These are phyloP conservation scores for Bombus ignitus DNA, from an alignment of 1,140 invertebrate genomes.

Conservation along the genomic window DNA sequence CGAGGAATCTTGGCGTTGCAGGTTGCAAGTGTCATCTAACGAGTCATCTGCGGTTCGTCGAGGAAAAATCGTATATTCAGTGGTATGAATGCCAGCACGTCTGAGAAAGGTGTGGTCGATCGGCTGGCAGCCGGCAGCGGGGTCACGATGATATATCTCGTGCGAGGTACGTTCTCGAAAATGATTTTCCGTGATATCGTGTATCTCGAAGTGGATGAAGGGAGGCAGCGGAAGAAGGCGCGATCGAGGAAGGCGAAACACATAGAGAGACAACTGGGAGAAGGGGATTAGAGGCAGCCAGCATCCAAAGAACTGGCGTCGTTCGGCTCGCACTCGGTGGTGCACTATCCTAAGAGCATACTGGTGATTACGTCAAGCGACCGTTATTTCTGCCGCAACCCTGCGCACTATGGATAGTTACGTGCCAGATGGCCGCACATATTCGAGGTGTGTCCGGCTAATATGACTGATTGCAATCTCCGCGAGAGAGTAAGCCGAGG, in stretches of 20 bases:
- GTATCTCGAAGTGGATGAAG: slow-evolving; percentile 21
- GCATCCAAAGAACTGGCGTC: neutral
- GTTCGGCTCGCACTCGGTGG: neutral
- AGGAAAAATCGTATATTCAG: neutral
- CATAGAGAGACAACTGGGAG: neutral
- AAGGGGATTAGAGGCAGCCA: too few species aligned
- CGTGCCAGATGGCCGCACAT: slow-evolving; percentile 68
- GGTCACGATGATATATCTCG: slow-evolving; percentile 54
- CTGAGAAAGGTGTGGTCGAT: slow-evolving; percentile 47
- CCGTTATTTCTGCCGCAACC: slow-evolving; percentile 62
- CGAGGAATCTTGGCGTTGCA: neutral
- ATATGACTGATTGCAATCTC: slow-evolving; percentile 77
- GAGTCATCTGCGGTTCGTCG: neutral
- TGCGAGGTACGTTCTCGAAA: slow-evolving; percentile 48
- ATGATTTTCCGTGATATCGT: slow-evolving; percentile 66
- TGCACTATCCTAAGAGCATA: neutral
- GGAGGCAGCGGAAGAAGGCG: neutral
- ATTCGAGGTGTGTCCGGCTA: slow-evolving; percentile 70
- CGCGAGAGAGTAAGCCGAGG: slow-evolving; percentile 48
- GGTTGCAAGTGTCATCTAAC: slow-evolving; percentile 9
- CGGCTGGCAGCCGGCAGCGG: slow-evolving; percentile 34
- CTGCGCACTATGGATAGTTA: slow-evolving; percentile 45
- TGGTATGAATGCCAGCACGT: slow-evolving; percentile 51
- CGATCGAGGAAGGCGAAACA: neutral
- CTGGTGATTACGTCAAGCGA: slow-evolving; percentile 61